A percentile compares a stretch with the other conserved stretches of the same genome.
These are phyloP conservation scores for Brachionus plicatilis DNA, from an alignment of 1,140 invertebrate species.

Conservation along the genomic window DNA sequence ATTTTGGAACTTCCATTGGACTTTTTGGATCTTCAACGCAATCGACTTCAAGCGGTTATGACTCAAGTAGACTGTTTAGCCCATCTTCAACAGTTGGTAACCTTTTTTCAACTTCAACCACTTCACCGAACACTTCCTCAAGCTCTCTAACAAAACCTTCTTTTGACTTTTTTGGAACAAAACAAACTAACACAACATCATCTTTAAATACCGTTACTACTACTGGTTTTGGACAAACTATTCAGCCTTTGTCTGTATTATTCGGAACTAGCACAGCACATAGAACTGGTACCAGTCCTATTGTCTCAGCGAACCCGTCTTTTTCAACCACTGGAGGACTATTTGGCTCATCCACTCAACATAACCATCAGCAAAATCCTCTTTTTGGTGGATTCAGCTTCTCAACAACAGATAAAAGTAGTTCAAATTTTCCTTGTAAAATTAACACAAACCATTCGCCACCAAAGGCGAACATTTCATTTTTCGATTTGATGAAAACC, in stretches of 20 bases:
- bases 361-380: neutral
- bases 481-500: neutral
- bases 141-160: neutral
- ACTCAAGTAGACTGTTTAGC: neutral
- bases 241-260: neutral
- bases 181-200: conserved; percentile 7
- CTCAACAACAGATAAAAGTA: neutral
- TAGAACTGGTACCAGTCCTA: too few species aligned
- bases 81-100: neutral
- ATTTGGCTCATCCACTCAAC: neutral
- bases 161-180: conserved; percentile 45
- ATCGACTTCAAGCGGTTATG: conserved; percentile 25
- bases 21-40: neutral
- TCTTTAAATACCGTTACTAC: neutral
- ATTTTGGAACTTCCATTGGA: conserved; percentile 45
- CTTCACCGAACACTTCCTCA: neutral
- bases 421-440: neutral
- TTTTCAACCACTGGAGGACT: too few species aligned
- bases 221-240: neutral
- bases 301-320: too few species aligned
- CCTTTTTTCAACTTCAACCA: too few species aligned
- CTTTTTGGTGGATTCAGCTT: conserved; percentile 13
- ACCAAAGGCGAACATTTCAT: neutral
- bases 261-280: neutral
- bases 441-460: too few species aligned